Evolutionary conservation across 2,888 invertebrate genomes (phyloP), one percentile per base, ranked within the genome.

Genomic region (Pelosia muscerda): DNA sequence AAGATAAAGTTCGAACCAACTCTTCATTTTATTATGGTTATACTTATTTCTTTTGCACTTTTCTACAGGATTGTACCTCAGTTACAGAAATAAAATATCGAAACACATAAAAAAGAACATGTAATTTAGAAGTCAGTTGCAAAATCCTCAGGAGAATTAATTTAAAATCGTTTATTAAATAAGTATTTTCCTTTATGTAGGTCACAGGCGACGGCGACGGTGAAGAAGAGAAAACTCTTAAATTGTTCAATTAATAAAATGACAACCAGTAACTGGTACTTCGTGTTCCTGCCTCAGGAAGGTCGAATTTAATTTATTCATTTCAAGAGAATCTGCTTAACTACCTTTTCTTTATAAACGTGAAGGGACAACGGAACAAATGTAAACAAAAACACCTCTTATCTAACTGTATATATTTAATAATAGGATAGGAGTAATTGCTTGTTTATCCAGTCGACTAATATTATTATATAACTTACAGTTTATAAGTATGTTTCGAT

Each of bases 211-310:
- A 55, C 19, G 23, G 26, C 8, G 25, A 25, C 55, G 11, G 25
- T 10, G 2, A 26, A 26, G 10, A 4, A 28, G 28, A 31, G 31
- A 58, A 11, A 31, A n/a, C 31, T 31, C 58, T 13, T 58, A 31
- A 58, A 31, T 31, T 28, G 31, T 58, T 58, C 28, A 58, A 58
- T 58, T 58, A 58, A 58, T 31, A 58, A 58, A 58, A 31, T 22
- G n/a, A 58, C 22, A 22, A 5, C 4, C 15, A 15, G 55, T 15
- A 55, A 26, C 26, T 15, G 55, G 10, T 55, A 55, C 55, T 55
- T 55, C 25, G 13, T 23, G 23, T 55, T 25, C 55, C 15, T 25
- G 15, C 23, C 23, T 55, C 3, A 23, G 25, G 22, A 55, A 26
- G 55, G 25, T 25, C 4, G 11, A 25, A 25, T 55, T 26, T 55